These are phyloP conservation scores for Rhyzopertha dominica DNA, from an alignment of 1,140 invertebrate genomes.

Conservation along the genomic window DNA sequence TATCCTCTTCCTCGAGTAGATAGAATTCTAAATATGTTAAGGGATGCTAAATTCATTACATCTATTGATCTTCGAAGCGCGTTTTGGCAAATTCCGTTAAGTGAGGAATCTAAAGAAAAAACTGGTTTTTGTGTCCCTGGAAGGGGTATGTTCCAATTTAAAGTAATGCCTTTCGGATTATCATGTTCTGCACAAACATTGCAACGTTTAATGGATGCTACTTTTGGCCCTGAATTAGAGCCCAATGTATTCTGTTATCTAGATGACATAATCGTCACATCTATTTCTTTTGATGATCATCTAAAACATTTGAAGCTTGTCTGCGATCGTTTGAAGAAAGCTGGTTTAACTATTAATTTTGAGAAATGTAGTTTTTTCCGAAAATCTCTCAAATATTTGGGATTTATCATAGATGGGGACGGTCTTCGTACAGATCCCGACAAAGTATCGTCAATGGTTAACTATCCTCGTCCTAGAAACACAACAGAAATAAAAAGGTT, in stretches of 20 bases:
- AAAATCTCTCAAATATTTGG: constrained; percentile 38
- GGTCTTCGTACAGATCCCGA: constrained; percentile 17
- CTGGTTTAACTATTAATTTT: constrained; percentile 28
- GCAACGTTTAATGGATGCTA: constrained; percentile 40
- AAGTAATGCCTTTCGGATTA: constrained; percentile 42
- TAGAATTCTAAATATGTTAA: constrained; percentile 31
- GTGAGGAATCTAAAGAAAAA: constrained; percentile 24
- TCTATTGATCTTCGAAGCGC: constrained; percentile 38
- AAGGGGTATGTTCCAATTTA: constrained; percentile 38
- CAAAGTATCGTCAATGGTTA: constrained; percentile 22
- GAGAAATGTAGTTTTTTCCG: constrained; percentile 40
- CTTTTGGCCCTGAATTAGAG: constrained; percentile 38
- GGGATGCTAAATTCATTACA: constrained; percentile 33
- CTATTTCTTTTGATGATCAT: constrained; percentile 41
- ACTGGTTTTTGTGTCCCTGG: constrained; percentile 44
- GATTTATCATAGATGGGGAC: constrained; percentile 30
- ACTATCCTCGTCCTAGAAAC: constrained; percentile 32
- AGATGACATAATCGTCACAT: constrained; percentile 41
- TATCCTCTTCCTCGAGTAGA: constrained; percentile 34
- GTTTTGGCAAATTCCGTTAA: constrained; percentile 41
- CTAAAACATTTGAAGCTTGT: constrained; percentile 25
- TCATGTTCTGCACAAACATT: constrained; percentile 41
- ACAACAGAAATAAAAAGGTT: constrained; percentile 32
- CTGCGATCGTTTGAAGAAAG: constrained; percentile 16
- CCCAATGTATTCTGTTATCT: constrained; percentile 33